These are phyloP conservation scores for Pteromalus puparum DNA, from an alignment of 1,140 invertebrate genomes.

Conservation along the genomic window DNA sequence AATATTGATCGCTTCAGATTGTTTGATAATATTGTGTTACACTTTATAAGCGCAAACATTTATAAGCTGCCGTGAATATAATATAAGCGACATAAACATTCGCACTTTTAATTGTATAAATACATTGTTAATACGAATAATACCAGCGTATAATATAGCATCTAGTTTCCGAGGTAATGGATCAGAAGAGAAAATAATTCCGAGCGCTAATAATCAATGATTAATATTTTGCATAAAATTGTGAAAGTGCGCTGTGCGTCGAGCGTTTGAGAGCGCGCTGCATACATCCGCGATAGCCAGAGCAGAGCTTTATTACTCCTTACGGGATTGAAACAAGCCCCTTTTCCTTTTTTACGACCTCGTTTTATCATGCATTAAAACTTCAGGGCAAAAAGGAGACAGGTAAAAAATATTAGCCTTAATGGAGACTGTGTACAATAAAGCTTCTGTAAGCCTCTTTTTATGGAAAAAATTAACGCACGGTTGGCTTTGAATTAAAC, in stretches of 20 bases:
- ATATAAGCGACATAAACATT: too few relatives aligned
- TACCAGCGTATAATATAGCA: too few relatives aligned
- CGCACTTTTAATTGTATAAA: too few relatives aligned
- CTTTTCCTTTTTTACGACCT: conserved; percentile 34
- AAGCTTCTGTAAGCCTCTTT: background rate
- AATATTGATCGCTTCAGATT: conserved; percentile 6
- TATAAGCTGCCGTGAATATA: too few relatives aligned
- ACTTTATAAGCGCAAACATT: too few relatives aligned
- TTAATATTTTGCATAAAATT: conserved; percentile 42
- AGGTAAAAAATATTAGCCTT: background rate
- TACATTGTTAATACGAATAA: too few relatives aligned
- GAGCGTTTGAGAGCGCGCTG: background rate
- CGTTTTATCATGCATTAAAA: conserved; percentile 40
- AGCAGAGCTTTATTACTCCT: conserved; percentile 35
- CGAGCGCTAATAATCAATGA: background rate
- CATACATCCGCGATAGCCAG: background rate
- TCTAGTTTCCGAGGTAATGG: background rate
- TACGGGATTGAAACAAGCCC: conserved; percentile 20
- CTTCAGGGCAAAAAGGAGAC: background rate
- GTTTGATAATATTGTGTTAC: too few relatives aligned
- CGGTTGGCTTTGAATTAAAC: background rate
- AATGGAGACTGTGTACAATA: background rate
- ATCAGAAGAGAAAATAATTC: conserved; percentile 7
- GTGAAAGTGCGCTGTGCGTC: conserved; percentile 10
- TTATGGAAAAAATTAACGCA: background rate